A percentile compares a stretch with the other conserved stretches of the same genome.
Conservation (phyloP, 2,113 vertebrate species). For the Genyomyrus donnyi region DNA sequence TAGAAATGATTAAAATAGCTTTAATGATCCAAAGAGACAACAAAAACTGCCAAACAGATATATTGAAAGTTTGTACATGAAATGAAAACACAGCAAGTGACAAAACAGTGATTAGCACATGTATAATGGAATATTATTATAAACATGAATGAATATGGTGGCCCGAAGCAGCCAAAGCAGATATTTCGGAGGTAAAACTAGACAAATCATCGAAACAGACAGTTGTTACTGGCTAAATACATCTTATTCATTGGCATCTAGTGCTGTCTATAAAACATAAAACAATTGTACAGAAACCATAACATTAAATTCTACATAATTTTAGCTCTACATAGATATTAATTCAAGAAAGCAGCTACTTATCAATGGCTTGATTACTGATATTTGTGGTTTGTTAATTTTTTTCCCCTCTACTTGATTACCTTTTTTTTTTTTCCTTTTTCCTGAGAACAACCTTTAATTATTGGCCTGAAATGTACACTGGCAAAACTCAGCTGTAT, state of each 20-base stretch:
- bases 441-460: slow-evolving; percentile 9
- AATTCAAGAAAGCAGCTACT: background rate
- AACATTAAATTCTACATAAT: background rate
- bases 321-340: background rate
- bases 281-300: background rate
- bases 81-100: background rate
- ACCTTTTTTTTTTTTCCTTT: background rate
- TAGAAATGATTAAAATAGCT: background rate
- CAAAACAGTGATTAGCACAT: background rate
- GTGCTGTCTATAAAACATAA: background rate
- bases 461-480: background rate
- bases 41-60: background rate
- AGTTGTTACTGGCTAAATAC: background rate
- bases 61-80: background rate
- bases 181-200: background rate
- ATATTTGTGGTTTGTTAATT: background rate
- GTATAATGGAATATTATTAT: background rate
- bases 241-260: background rate
- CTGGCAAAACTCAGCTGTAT: background rate
- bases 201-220: background rate
- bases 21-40: slow-evolving; percentile 7
- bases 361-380: background rate
- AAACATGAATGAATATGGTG: background rate
- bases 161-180: background rate
- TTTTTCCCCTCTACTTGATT: background rate